phyloP scores from a whole-genome alignment of 2,797 vertebrate species.

The Stomatorhinus walkeri region DNA sequence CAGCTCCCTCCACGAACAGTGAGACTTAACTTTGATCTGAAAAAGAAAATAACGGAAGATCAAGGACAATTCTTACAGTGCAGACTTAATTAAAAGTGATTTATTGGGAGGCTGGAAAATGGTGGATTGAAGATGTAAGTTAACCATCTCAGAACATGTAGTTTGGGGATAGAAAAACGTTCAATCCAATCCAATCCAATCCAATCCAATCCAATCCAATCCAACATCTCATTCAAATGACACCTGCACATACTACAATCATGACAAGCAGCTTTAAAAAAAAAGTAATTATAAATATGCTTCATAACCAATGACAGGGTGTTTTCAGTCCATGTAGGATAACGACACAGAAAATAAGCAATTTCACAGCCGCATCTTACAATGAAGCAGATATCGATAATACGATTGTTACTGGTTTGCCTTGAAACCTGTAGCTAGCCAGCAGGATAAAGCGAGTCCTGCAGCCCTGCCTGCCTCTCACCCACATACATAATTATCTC shows the following conservation, averaged over 20 bases:
- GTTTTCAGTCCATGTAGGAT: neutral
- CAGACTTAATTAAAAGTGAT: neutral
- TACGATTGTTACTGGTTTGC: neutral
- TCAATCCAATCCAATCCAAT: neutral
- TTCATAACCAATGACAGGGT: neutral
- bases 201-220: neutral
- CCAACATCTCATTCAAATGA: neutral
- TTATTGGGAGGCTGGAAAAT: neutral
- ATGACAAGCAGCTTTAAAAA: neutral
- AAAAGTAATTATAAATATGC: neutral
- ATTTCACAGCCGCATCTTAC: neutral
- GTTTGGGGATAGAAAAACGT: neutral
- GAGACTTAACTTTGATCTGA: constrained; percentile 7
- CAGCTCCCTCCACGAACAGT: neutral
- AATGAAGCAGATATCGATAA: neutral
- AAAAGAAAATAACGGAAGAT: neutral
- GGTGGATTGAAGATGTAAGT: neutral
- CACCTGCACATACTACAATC: neutral
- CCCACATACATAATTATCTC: constrained; percentile 7
- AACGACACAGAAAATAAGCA: neutral
- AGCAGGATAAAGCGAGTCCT: neutral
- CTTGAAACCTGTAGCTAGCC: constrained; percentile 9
- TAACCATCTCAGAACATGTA: neutral
- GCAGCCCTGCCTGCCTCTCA: neutral
- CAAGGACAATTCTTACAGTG: neutral